phyloP scores from a whole-genome alignment of 2,797 vertebrate species.

The Clarias platycephalus region DNA sequence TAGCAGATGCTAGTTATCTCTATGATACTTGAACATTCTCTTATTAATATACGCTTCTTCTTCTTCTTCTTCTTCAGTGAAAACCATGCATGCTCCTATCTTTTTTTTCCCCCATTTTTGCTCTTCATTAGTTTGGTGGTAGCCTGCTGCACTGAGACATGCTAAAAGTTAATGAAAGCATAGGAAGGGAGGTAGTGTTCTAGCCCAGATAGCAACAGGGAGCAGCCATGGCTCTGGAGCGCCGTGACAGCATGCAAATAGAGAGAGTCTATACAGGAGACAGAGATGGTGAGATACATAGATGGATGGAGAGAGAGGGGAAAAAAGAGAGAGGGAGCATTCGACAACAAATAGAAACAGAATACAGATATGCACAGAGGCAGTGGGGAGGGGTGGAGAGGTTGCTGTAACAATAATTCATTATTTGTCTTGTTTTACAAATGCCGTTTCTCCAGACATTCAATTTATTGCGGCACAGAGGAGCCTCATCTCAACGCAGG shows the following conservation, averaged over 20 bases:
- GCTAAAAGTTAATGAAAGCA: slow-evolving; percentile 12
- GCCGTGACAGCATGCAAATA: slow-evolving; percentile 61
- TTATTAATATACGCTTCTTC: slow-evolving; percentile 4
- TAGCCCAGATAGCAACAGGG: slow-evolving; percentile 52
- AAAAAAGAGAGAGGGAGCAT: slow-evolving; percentile 56
- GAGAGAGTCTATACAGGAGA: slow-evolving; percentile 55
- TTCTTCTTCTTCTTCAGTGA: neutral
- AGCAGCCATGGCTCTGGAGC: slow-evolving; percentile 46
- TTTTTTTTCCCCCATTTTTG: slow-evolving; percentile 20
- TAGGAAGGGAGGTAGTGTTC: slow-evolving; percentile 42
- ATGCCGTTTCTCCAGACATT: slow-evolving; percentile 62
- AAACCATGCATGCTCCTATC: neutral
- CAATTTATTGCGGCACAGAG: slow-evolving; percentile 59
- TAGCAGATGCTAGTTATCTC: neutral
- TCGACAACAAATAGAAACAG: slow-evolving; percentile 50
- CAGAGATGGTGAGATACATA: slow-evolving; percentile 56
- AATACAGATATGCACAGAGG: slow-evolving; percentile 58
- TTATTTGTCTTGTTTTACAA: slow-evolving; percentile 68
- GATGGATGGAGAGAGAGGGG: slow-evolving; percentile 56
- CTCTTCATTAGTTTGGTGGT: slow-evolving; percentile 40
- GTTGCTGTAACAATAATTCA: slow-evolving; percentile 61
- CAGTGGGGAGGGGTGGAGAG: slow-evolving; percentile 52
- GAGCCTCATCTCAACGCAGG: slow-evolving; percentile 47
- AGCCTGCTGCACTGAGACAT: slow-evolving; percentile 38
- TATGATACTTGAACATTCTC: neutral